Conservation (phyloP, 2,797 vertebrate genomes). For the Orestias chungarensis region DNA sequence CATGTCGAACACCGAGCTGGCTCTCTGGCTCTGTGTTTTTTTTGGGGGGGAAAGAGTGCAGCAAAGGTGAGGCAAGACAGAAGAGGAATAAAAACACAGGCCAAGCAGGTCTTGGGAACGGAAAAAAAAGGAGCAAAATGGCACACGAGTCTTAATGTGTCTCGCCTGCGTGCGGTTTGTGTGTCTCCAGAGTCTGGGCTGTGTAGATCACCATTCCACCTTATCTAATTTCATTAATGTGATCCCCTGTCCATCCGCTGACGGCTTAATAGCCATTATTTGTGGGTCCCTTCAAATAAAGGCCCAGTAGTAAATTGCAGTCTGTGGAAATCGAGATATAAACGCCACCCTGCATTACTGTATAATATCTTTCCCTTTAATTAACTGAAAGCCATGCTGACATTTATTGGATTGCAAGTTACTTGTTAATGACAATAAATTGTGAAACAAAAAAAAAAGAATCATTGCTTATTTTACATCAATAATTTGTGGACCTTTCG, state of each 20-base stretch:
- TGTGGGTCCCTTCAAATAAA: constrained; percentile 98
- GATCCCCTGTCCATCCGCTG: constrained; percentile 91
- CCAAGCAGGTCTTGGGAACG: constrained; percentile 45
- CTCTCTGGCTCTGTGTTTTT: constrained; percentile 80
- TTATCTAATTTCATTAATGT: constrained; percentile 98
- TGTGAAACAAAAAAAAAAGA: constrained; percentile 86
- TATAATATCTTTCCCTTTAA: constrained; percentile 99
- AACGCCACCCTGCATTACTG: constrained; percentile 95
- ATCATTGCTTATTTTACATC: constrained; percentile 89
- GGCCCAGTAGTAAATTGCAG: constrained; percentile 90
- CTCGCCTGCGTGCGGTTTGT: constrained; percentile 31
- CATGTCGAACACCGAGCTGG: constrained; percentile 83
- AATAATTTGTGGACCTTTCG: constrained; percentile 84
- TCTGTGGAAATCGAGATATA: constrained; percentile 96
- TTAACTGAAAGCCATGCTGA: constrained; percentile 98
- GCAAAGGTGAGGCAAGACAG: constrained; percentile 50
- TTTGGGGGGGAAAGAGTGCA: constrained; percentile 67
- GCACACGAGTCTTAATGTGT: constrained; percentile 38
- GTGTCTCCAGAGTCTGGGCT: constrained; percentile 70
- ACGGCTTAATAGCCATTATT: constrained; percentile 98
- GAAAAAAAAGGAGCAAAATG: constrained; percentile 44
- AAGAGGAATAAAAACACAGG: constrained; percentile 39
- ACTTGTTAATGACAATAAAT: constrained; percentile 94
- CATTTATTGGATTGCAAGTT: constrained; percentile 97
- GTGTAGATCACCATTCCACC: constrained; percentile 85